These are phyloP conservation scores for Datnioides undecimradiatus DNA, from an alignment of 2,113 vertebrate species.

Conservation along the genomic window DNA sequence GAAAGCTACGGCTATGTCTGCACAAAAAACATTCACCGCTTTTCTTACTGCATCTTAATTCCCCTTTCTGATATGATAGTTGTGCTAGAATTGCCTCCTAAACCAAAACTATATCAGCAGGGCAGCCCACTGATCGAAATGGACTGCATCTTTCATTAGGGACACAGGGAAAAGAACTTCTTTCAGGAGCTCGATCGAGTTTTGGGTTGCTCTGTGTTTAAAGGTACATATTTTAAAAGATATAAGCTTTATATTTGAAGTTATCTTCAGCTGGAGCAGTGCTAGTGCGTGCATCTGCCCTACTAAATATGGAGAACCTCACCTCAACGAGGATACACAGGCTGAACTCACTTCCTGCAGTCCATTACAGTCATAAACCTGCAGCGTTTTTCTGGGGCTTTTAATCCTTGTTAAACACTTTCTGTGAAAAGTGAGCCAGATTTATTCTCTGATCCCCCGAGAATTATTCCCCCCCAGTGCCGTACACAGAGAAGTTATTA, in stretches of 20 bases:
- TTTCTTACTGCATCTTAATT: constrained; percentile 27
- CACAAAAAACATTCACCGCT: background rate
- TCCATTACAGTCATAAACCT: constrained; percentile 28
- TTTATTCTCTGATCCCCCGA: constrained; percentile 28
- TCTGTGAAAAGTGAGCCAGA: constrained; percentile 42
- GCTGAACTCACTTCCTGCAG: constrained; percentile 16
- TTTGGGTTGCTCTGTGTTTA: background rate
- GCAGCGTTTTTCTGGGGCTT: background rate
- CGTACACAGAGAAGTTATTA: constrained; percentile 57
- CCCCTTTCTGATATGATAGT: background rate
- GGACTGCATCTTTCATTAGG: constrained; percentile 32
- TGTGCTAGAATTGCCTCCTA: constrained; percentile 18
- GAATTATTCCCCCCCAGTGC: constrained; percentile 28
- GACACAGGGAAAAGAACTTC: background rate
- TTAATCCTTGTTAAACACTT: constrained; percentile 51
- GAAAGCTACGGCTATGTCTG: constrained; percentile 8
- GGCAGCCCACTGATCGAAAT: background rate
- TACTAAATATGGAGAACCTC: constrained; percentile 19
- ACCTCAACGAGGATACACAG: constrained; percentile 9
- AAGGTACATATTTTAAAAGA: constrained; percentile 2
- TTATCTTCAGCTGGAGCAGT: constrained; percentile 11
- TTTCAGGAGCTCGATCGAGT: constrained; percentile 20
- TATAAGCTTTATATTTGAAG: constrained; percentile 1
- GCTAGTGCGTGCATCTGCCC: constrained; percentile 1
- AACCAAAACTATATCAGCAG: constrained; percentile 14